Evolutionary conservation across 2,113 vertebrate species (phyloP).

Genomic region (Phalacrocorax brasilianus): DNA sequence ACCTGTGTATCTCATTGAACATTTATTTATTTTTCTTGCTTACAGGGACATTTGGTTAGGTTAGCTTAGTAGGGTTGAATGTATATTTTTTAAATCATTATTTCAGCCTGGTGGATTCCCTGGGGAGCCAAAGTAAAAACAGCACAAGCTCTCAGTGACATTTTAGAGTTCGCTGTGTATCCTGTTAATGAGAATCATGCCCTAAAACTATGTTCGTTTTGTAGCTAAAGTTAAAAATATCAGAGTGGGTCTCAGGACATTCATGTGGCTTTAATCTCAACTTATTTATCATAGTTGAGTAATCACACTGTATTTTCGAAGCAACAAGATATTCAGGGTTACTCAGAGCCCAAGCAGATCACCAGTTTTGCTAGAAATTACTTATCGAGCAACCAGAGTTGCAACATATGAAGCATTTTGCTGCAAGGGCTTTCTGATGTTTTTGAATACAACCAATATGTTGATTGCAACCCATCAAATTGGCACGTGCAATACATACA

Average conservation of each 20-base stretch:
- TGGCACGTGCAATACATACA: not conserved
- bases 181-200: not conserved
- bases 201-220: not conserved
- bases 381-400: not conserved
- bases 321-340: not conserved
- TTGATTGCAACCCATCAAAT: not conserved
- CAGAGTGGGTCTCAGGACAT: not conserved
- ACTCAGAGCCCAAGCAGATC: not conserved
- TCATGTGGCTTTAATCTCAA: not conserved
- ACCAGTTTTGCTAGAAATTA: not conserved
- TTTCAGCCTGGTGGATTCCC: not conserved
- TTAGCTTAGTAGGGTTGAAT: not conserved
- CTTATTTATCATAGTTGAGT: not conserved
- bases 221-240: not conserved
- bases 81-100: not conserved
- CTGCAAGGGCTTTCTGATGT: not conserved
- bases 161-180: not conserved
- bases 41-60: not conserved
- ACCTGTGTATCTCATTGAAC: not conserved
- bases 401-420: not conserved
- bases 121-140: not conserved
- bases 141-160: not conserved
- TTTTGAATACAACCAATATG: not conserved
- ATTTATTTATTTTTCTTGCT: not conserved
- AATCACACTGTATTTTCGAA: not conserved